These are phyloP conservation scores for Drosophila suzukii DNA, from an alignment of 1,140 invertebrate genomes.

Conservation along the genomic window DNA sequence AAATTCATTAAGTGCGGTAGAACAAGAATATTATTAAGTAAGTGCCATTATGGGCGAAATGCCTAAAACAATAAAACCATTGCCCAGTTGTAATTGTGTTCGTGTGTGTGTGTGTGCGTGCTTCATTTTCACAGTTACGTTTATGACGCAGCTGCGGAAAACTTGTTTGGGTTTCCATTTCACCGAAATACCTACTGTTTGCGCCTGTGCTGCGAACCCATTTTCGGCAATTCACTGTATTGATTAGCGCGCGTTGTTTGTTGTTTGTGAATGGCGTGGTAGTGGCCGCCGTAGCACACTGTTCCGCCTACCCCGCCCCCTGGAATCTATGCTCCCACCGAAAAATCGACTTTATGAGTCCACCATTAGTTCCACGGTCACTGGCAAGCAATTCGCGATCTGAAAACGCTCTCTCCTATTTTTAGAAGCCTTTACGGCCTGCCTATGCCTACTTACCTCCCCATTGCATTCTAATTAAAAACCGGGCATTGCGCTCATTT, in stretches of 20 bases:
- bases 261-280: conserved; percentile 52
- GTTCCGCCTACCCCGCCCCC: conserved; percentile 2
- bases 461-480: conserved; percentile 80
- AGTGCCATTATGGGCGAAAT: conserved; percentile 18
- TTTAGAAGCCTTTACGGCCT: conserved; percentile 51
- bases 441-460: conserved; percentile 37
- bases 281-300: background rate
- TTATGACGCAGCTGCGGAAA: conserved; percentile 67
- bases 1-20: conserved; percentile 23
- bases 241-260: conserved; percentile 52
- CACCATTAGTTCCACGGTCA: conserved; percentile 29
- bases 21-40: conserved; percentile 60
- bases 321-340: conserved; percentile 1
- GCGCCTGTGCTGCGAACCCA: conserved; percentile 25
- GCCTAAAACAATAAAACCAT: background rate
- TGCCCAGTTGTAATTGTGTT: conserved; percentile 16
- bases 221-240: conserved; percentile 51
- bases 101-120: conserved; percentile 14
- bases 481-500: conserved; percentile 67
- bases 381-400: conserved; percentile 50
- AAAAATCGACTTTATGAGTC: background rate
- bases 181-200: conserved; percentile 21
- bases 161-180: conserved; percentile 74
- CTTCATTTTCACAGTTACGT: conserved; percentile 30
- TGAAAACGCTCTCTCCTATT: conserved; percentile 50